Base-by-base conservation (phyloP, 2,888 invertebrate genomes). In the Lissonota sp. region DNA sequence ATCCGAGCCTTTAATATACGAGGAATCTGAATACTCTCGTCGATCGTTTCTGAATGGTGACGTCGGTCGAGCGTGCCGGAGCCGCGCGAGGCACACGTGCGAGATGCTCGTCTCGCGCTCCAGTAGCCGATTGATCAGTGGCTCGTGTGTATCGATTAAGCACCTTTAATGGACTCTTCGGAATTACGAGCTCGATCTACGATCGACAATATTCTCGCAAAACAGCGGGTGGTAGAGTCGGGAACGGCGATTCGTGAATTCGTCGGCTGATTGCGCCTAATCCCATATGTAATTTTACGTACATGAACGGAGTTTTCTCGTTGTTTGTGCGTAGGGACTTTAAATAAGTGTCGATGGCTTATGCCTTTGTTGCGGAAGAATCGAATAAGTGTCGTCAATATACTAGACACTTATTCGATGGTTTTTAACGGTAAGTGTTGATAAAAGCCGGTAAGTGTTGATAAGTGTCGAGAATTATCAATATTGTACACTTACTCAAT, bases 131-230 rank as follows among this genome's bases (percentile, higher is more conserved):
- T 80, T 80, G 71, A 76, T 72, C 80, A 76, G 46, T 76, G 71
- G 66, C 62, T 71, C 80, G 80, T 75, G 26, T 26, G 62, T 72
- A 76, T 76, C 80, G 80, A 80, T 80, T 76, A 76, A 80, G 72
- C 71, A 62, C 72, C 7, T 70, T 80, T 80, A 76, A 80, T 76
- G 71, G 72, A 80, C 58, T 75, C 75, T 66, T 60, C 5, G 40
- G 53, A 53, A 78, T 70, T 60, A 66, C 70, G 53, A 26, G 60
- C 55, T 58, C 76, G 64, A 70, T 71, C 67, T 67, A 49, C 58
- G 10, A 75, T 26, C 60, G 62, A 69, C 75, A 76, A 57, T 60
- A 57, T 14, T 57, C 71, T 7, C 67, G 5, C 53, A 53, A n/a
- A n/a, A 16, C 71, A 40, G 26, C 71, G 79, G 80, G 62, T 12